Conservation (phyloP, 2,113 vertebrate species). For the Stercorarius parasiticus region DNA sequence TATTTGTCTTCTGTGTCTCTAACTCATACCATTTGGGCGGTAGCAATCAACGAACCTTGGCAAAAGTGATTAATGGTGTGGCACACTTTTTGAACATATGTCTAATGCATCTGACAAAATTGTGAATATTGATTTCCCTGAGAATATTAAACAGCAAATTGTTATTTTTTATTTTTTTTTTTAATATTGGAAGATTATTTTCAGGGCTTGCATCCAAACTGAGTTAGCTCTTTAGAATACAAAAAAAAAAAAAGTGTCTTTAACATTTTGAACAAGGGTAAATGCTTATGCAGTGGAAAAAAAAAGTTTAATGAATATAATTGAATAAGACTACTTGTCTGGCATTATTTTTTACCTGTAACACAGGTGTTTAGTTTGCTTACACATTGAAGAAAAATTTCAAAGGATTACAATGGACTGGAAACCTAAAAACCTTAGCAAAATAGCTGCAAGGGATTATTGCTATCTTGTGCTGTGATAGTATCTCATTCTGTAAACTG, state of each 20-base stretch:
- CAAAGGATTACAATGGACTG: neutral
- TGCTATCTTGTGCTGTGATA: neutral
- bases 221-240: neutral
- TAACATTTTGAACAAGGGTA: neutral
- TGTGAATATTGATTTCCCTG: neutral
- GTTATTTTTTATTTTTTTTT: neutral
- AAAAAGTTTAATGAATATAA: neutral
- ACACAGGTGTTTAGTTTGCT: neutral
- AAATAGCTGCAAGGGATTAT: neutral
- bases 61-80: neutral
- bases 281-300: neutral
- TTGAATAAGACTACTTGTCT: neutral
- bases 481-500: neutral
- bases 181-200: neutral
- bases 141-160: neutral
- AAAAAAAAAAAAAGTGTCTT: neutral
- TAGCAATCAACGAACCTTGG: neutral
- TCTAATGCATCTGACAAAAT: neutral
- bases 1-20: neutral
- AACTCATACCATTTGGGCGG: neutral
- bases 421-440: neutral
- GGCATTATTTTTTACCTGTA: neutral
- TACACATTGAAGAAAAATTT: neutral
- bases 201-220: neutral
- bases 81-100: neutral